Evolutionary conservation across 2,797 vertebrate genomes (phyloP).

Genomic region (Thamnophis elegans): DNA sequence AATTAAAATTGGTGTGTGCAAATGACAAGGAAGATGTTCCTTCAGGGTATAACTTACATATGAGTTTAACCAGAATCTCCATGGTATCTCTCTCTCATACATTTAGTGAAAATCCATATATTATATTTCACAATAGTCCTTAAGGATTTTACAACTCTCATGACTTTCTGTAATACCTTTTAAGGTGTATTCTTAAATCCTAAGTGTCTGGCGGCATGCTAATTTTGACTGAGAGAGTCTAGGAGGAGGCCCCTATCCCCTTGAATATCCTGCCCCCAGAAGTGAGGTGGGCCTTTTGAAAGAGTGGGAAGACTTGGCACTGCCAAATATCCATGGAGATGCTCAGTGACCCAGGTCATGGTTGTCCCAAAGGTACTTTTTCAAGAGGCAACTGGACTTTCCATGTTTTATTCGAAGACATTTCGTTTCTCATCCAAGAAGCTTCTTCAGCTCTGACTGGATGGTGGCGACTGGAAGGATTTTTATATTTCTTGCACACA

Average conservation of each 20-base stretch:
- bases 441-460: too few species aligned
- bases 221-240: neutral
- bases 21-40: slow-evolving; percentile 13
- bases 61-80: slow-evolving; percentile 24
- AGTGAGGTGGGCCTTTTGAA: neutral
- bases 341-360: too few species aligned
- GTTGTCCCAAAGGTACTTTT: too few species aligned
- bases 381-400: too few species aligned
- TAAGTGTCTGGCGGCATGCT: neutral
- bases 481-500: too few species aligned
- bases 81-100: neutral
- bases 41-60: slow-evolving; percentile 14
- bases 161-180: neutral
- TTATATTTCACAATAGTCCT: neutral
- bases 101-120: neutral
- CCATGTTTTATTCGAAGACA: too few species aligned
- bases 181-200: slow-evolving; percentile 13
- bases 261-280: neutral
- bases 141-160: slow-evolving; percentile 11
- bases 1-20: slow-evolving; percentile 51
- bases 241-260: neutral
- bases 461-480: too few species aligned
- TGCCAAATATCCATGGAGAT: neutral
- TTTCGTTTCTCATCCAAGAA: too few species aligned
- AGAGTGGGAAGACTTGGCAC: neutral